Percentiles rank a stretch among this genome's conserved stretches.
phyloP scores from a whole-genome alignment of 2,113 vertebrate species.

The Erythrolamprus reginae region DNA sequence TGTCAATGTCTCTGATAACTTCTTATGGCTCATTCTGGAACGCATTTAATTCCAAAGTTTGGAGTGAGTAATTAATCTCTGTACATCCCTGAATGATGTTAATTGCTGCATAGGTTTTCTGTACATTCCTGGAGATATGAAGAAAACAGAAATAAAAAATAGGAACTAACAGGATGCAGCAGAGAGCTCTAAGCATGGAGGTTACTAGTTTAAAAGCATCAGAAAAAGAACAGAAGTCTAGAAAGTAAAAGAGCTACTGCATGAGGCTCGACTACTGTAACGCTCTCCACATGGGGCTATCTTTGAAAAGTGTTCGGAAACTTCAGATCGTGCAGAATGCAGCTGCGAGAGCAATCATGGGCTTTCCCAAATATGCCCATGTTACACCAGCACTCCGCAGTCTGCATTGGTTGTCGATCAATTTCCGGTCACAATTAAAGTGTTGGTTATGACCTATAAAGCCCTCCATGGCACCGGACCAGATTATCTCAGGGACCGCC shows the following conservation, averaged over 20 bases:
- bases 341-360: too few species aligned
- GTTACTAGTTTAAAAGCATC: not conserved
- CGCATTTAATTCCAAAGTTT: not conserved
- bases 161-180: not conserved
- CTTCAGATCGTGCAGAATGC: too few species aligned
- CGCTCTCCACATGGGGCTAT: too few species aligned
- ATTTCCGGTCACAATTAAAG: too few species aligned
- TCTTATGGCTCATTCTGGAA: not conserved
- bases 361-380: too few species aligned
- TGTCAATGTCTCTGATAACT: not conserved
- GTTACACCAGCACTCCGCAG: too few species aligned
- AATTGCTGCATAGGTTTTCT: not conserved
- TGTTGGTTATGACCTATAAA: too few species aligned
- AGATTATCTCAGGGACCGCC: too few species aligned
- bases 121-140: not conserved
- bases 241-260: not conserved
- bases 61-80: not conserved
- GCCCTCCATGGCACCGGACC: too few species aligned
- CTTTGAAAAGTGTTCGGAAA: too few species aligned
- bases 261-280: too few species aligned
- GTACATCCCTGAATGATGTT: not conserved
- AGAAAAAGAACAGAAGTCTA: not conserved
- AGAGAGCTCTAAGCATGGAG: not conserved
- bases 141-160: not conserved
- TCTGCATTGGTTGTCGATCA: too few species aligned